Base-by-base conservation (phyloP, 2,113 vertebrate species). In the Perca schrenkii region DNA sequence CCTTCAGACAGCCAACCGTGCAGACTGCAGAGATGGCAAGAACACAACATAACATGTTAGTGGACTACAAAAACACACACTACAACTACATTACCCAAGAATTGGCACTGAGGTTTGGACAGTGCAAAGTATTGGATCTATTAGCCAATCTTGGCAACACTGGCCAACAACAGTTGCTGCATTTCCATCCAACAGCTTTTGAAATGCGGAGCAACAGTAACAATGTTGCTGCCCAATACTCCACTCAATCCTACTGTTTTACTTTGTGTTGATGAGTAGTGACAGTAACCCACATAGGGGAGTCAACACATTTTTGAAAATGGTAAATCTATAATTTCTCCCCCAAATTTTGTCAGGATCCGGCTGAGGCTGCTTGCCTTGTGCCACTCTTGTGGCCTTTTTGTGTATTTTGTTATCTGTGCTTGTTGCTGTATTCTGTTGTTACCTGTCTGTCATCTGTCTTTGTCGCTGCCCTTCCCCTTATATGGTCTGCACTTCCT, bases 1-100 rank as follows among this genome's bases (percentile, higher is more conserved):
- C 98, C 91, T 96, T 96, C 94, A 97, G 98, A 91, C 98, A 99
- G 84, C 96, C 96, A 46, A 98, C 93, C 0, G 97, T 95, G 8
- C 97, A 99, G 89, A 98, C 98, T 99, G 53, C 85, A 80, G 58
- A 49, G 10, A 43, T 11, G 40, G 40, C 40, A 43, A 43, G 77
- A 72, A 73, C 52, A 86, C 22, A 58, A 72, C 3, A 46, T 0
- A 31, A 52, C 46, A 74, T 21, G 74, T 80, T 56, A 68, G 56
- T 11, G 17, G 19, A 40, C 22, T 43, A 53, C 43, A 57, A 73
- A 25, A 49, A 68, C 58, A 66, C 80, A 70, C 34, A 80, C 8
- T 22, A 64, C 2, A 74, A 74, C 68, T 61, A 65, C 74, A 72
- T 70, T 43, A 83, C 77, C 66, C 84, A 85, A 11, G 40, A 43